Evolutionary conservation across 2,888 invertebrate species (phyloP), one percentile per base, ranked within the genome.

Genomic region (Drosophila lutescens): DNA sequence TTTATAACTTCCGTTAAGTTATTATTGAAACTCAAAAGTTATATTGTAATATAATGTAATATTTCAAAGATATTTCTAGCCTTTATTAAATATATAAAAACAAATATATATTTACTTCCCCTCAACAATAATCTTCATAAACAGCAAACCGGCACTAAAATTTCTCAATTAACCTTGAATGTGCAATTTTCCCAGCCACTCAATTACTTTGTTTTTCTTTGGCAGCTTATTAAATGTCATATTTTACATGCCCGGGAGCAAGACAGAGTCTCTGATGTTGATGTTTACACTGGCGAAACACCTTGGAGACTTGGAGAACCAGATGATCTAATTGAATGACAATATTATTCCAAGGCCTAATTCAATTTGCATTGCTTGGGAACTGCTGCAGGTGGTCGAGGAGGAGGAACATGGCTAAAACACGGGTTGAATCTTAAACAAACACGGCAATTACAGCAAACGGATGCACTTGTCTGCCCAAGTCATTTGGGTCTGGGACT

Each of bases 291-390:
- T 38, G 43, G 49, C 57, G 65, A 67, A 61, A 66, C 66, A 61
- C 46, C 66, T 67, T 55, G 54, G 34, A 58, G 63, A 44, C 41
- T 2, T 12, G 20, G 12, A 23, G 12, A 23, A 23, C 30, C 13
- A 36, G 54, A 41, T 49, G 60, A 44, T 70, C 71, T 71, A 71
- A 71, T 88, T 84, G 69, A 84, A 84, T 61, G 66, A 88, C 63
- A 84, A 84, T 86, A 84, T 84, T 84, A 74, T 66, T 59, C 49
- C 61, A 74, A 51, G 63, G 43, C 77, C 71, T 75, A 75, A 72
- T 80, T 78, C 84, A 78, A 86, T 76, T 84, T 79, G 65, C 72
- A 73, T 80, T 76, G 73, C 72, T 76, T 81, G 58, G 51, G 65
- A 55, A 51, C 23, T 32, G 66, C 67, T 61, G 65, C 73, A 82